phyloP scores from a whole-genome alignment of 1,140 invertebrate species.

The Mercenaria mercenaria region DNA sequence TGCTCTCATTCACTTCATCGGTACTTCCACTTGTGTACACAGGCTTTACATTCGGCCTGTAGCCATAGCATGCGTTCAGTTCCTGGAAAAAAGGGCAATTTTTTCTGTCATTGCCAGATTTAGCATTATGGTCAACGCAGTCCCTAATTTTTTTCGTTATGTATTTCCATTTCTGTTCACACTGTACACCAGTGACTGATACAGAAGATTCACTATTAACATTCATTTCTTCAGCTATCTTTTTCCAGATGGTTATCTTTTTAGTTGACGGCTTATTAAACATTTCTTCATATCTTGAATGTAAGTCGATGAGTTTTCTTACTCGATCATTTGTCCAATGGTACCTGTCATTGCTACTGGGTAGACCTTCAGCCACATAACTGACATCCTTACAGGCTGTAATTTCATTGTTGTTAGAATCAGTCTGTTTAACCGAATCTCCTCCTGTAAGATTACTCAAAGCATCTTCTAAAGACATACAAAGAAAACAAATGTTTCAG shows the following conservation, averaged over 20 bases:
- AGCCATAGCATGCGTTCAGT: slow-evolving; percentile 60
- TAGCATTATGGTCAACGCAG: slow-evolving; percentile 58
- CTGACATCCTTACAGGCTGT: background rate
- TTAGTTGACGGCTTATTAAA: slow-evolving; percentile 52
- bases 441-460: background rate
- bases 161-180: slow-evolving; percentile 73
- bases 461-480: background rate
- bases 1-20: too few relatives aligned
- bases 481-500: background rate
- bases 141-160: slow-evolving; percentile 69
- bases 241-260: too few relatives aligned
- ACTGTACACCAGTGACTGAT: slow-evolving; percentile 10
- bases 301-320: slow-evolving; percentile 16
- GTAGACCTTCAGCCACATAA: background rate
- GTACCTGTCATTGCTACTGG: background rate
- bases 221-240: too few relatives aligned
- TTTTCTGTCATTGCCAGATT: slow-evolving; percentile 31
- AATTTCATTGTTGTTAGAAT: background rate
- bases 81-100: slow-evolving; percentile 68
- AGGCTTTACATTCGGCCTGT: slow-evolving; percentile 66
- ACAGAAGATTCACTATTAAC: too few relatives aligned
- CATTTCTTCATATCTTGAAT: background rate
- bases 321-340: background rate
- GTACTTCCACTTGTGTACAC: too few relatives aligned
- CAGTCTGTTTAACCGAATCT: background rate